Evolutionary conservation across 2,888 invertebrate genomes (phyloP).

Genomic region (Tiliacea aurago): DNA sequence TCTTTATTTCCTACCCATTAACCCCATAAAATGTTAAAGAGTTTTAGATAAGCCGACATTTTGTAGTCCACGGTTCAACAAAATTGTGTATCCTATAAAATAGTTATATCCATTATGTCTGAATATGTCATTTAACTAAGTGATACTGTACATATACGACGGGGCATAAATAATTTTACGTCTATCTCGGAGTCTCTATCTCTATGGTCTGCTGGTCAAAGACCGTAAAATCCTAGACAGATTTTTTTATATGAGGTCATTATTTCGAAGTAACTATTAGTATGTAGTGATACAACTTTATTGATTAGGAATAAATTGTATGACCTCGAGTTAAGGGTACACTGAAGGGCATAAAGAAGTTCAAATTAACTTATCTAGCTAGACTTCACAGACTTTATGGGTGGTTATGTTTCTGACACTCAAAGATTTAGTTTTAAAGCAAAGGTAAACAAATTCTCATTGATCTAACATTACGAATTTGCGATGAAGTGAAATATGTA

Average conservation of each 20-base stretch:
- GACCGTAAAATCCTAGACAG: conserved; percentile 28
- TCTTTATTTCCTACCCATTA: conserved; percentile 23
- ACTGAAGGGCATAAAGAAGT: neutral
- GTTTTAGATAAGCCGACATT: conserved; percentile 34
- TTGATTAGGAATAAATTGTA: neutral
- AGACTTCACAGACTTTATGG: neutral
- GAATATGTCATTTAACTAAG: conserved; percentile 60
- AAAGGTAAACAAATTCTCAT: too few relatives aligned
- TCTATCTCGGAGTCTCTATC: conserved; percentile 31
- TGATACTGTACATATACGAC: conserved; percentile 52
- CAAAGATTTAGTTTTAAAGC: neutral
- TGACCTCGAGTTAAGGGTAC: neutral
- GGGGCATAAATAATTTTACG: conserved; percentile 60
- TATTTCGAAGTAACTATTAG: conserved; percentile 1
- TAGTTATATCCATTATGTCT: conserved; percentile 39
- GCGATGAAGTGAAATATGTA: neutral
- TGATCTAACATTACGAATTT: too few relatives aligned
- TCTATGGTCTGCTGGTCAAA: conserved; percentile 33
- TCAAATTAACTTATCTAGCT: neutral
- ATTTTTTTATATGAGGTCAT: conserved; percentile 21
- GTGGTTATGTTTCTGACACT: neutral
- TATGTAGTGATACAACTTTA: neutral
- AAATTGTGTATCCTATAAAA: conserved; percentile 60
- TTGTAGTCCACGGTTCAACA: conserved; percentile 40
- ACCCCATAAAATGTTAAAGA: conserved; percentile 26